These are phyloP conservation scores for Oophaga pumilio DNA, from an alignment of 2,113 vertebrate genomes.

Conservation along the genomic window DNA sequence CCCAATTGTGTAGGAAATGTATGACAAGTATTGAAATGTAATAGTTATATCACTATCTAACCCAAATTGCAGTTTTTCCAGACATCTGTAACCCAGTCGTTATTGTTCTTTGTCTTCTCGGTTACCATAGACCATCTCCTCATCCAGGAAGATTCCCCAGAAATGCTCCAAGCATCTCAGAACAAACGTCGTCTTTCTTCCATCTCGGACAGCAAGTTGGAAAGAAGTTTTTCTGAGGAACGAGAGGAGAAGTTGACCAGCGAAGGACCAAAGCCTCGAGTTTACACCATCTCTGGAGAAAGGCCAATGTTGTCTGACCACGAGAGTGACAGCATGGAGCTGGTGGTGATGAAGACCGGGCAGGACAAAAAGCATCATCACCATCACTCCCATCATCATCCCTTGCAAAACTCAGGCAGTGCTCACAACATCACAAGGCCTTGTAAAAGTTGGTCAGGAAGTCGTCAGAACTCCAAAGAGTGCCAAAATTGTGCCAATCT, in stretches of 20 bases:
- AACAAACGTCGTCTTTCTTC: constrained; percentile 84
- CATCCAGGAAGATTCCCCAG: constrained; percentile 87
- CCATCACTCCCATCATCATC: constrained; percentile 71
- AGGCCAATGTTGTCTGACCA: constrained; percentile 81
- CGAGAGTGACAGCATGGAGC: constrained; percentile 81
- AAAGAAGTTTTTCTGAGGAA: constrained; percentile 82
- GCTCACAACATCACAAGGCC: constrained; percentile 75
- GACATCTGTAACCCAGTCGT: neutral
- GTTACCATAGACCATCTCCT: constrained; percentile 83
- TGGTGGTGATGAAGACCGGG: constrained; percentile 82
- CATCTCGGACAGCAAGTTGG: constrained; percentile 75
- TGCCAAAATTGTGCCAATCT: constrained; percentile 75
- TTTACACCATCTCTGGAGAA: constrained; percentile 91
- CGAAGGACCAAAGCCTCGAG: constrained; percentile 78
- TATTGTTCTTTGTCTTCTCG: neutral
- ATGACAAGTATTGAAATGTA: too few relatives aligned
- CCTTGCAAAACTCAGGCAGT: constrained; percentile 75
- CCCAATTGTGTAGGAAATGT: too few relatives aligned
- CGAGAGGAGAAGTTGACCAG: constrained; percentile 67
- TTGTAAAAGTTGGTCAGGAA: constrained; percentile 76
- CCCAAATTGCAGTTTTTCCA: too few relatives aligned
- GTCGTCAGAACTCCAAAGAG: constrained; percentile 80
- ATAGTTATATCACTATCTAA: too few relatives aligned
- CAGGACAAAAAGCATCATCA: constrained; percentile 70
- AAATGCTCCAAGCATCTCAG: constrained; percentile 74